phyloP scores from a whole-genome alignment of 2,797 vertebrate species.

The Argentina silus region DNA sequence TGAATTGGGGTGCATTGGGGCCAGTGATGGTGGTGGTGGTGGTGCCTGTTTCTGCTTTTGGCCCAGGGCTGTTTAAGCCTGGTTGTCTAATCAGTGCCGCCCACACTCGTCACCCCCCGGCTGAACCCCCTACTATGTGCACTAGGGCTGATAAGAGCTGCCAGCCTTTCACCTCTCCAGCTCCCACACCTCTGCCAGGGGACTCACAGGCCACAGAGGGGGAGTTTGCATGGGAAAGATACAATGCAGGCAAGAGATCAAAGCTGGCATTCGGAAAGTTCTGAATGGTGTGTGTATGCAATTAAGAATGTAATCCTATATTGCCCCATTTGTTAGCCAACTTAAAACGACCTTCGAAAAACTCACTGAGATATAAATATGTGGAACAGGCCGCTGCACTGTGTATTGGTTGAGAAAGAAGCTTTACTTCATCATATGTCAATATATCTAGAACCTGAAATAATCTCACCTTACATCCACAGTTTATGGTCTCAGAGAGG shows the following conservation, averaged over 20 bases:
- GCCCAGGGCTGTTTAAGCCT: slow-evolving; percentile 35
- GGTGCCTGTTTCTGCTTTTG: slow-evolving; percentile 31
- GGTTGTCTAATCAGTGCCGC: slow-evolving; percentile 53
- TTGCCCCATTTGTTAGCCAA: slow-evolving; percentile 21
- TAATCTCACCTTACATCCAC: slow-evolving; percentile 28
- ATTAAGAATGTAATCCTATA: neutral
- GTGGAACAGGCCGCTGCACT: slow-evolving; percentile 5
- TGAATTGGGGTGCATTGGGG: neutral
- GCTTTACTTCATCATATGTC: slow-evolving; percentile 13
- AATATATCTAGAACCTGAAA: slow-evolving; percentile 19
- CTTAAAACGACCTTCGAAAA: slow-evolving; percentile 36
- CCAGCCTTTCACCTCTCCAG: slow-evolving; percentile 9
- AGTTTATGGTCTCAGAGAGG: slow-evolving; percentile 48
- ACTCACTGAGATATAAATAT: neutral
- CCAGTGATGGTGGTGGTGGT: slow-evolving; percentile 23
- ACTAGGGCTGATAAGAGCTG: slow-evolving; percentile 60
- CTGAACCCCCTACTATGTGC: slow-evolving; percentile 32
- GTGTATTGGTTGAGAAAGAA: neutral
- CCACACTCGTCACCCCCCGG: slow-evolving; percentile 43
- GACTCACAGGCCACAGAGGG: slow-evolving; percentile 21
- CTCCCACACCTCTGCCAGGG: slow-evolving; percentile 4
- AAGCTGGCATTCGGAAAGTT: slow-evolving; percentile 20
- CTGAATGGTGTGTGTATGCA: slow-evolving; percentile 28
- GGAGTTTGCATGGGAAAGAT: slow-evolving; percentile 46
- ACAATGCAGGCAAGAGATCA: slow-evolving; percentile 27